Percentiles rank a stretch among this genome's conserved stretches.
Evolutionary conservation across 2,113 vertebrate species (phyloP).

Genomic region (Alectura lathami): DNA sequence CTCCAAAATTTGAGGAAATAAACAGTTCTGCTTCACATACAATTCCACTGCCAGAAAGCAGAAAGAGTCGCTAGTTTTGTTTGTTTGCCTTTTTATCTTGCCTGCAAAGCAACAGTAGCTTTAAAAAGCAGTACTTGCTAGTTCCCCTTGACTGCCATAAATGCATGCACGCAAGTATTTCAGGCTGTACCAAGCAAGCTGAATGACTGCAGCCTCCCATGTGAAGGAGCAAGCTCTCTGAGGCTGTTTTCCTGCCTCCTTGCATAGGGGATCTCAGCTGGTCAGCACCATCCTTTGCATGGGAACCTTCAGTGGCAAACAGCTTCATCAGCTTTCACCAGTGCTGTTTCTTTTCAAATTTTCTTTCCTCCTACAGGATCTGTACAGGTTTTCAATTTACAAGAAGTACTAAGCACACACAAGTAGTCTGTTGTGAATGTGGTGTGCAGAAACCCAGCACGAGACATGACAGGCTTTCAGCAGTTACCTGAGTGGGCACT

Average conservation of each 20-base stretch:
- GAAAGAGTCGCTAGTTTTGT: background rate
- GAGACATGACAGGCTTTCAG: background rate
- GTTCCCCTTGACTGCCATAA: background rate
- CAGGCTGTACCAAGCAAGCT: background rate
- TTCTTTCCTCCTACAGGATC: background rate
- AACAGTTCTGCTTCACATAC: background rate
- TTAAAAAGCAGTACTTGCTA: background rate
- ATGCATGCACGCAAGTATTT: background rate
- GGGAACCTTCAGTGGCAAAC: background rate
- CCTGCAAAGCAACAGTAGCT: background rate
- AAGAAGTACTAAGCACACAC: background rate
- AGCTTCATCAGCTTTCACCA: background rate
- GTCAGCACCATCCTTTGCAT: background rate
- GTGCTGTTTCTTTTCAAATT: accelerated
- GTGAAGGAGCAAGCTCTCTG: background rate
- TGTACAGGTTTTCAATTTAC: background rate
- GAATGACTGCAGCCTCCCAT: background rate
- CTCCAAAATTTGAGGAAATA: background rate
- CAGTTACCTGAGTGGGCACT: background rate
- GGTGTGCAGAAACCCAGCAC: background rate
- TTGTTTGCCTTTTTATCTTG: background rate
- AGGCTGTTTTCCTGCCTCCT: no score
- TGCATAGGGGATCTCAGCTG: background rate
- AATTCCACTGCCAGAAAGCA: background rate
- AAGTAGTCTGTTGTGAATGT: accelerated